Base-by-base conservation (phyloP, 1,140 invertebrate species). In the Melitaea cinxia region DNA sequence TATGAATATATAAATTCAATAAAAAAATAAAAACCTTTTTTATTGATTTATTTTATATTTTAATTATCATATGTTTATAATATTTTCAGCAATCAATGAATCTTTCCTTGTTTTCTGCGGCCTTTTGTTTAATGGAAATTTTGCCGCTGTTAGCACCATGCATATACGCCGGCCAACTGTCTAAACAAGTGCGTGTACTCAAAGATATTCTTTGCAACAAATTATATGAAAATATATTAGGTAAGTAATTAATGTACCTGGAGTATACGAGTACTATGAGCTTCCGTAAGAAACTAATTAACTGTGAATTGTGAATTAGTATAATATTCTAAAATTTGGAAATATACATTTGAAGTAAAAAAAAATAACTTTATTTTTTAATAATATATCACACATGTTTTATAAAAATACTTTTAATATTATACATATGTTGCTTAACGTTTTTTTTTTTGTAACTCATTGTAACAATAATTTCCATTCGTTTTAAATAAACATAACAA, bases 171-270 rank as follows among this genome's bases (percentile, higher is more conserved):
- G 82, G 86, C 33, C 60, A 57, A n/a, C 62, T 89, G 0, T 76
- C 78, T 4, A 68, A 70, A 10, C 78, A 89, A 55, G 84, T 86
- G 6, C 56, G 65, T 0, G 49, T 70, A 0, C 65, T 89, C 0
- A 68, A 73, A 42, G 78, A 85, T 21, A 61, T 79, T 17, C 62
- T 89, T 2, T 76, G 78, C 19, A 77, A 75, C 6, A 78, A 74
- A 28, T 70, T 87, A 14, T 89, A 86, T 49, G 80, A 83, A 59
- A 80, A 85, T 39, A 73, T 73, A 67, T 74, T 89, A 17, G 82
- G 84, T 87, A 75, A 65, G 26, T 35, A 14, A 2, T 1, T 50
- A 33, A 26, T 52, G 30, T 50, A 9, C 2, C 5, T 10, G 2
- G 5, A 5, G 3, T 35, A 35, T 35, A 10, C 7, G 7, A 28